Evolutionary conservation across 2,888 invertebrate species (phyloP).

Genomic region (Zeuzera pyrina): DNA sequence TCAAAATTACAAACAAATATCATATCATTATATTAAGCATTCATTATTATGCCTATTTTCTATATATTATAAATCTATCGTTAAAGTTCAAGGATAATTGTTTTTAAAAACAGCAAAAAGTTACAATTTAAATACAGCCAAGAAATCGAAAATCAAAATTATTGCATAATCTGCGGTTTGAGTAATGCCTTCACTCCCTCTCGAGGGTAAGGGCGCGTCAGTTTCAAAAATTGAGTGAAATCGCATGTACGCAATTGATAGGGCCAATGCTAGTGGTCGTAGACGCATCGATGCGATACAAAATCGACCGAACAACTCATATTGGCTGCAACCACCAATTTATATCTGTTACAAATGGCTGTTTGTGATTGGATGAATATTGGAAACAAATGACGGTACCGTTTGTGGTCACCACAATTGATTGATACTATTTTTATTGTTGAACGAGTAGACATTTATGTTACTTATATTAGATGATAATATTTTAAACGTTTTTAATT

Average conservation of each 20-base stretch:
- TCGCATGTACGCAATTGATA: slow-evolving; percentile 66
- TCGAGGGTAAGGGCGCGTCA: slow-evolving; percentile 52
- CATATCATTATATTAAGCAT: no score
- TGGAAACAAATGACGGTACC: slow-evolving; percentile 51
- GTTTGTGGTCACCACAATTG: slow-evolving; percentile 17
- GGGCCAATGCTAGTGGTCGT: slow-evolving; percentile 31
- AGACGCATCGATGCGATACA: slow-evolving; percentile 26
- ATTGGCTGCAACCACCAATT: slow-evolving; percentile 59
- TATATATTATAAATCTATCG: no score
- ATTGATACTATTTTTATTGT: neutral
- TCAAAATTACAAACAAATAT: no score
- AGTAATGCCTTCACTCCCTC: slow-evolving; percentile 46
- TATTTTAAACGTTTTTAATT: no score
- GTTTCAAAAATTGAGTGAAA: slow-evolving; percentile 71
- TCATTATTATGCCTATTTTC: no score
- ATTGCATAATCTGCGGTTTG: slow-evolving; percentile 45
- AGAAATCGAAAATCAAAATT: neutral
- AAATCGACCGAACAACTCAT: slow-evolving; percentile 36
- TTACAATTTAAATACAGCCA: no score
- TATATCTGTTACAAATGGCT: slow-evolving; percentile 59
- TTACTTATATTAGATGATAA: no score
- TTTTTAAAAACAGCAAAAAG: no score
- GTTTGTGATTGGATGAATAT: slow-evolving; percentile 51
- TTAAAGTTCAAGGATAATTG: no score
- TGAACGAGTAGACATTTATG: no score